Conservation (phyloP, 1,140 invertebrate genomes). For the Portunus trituberculatus region DNA sequence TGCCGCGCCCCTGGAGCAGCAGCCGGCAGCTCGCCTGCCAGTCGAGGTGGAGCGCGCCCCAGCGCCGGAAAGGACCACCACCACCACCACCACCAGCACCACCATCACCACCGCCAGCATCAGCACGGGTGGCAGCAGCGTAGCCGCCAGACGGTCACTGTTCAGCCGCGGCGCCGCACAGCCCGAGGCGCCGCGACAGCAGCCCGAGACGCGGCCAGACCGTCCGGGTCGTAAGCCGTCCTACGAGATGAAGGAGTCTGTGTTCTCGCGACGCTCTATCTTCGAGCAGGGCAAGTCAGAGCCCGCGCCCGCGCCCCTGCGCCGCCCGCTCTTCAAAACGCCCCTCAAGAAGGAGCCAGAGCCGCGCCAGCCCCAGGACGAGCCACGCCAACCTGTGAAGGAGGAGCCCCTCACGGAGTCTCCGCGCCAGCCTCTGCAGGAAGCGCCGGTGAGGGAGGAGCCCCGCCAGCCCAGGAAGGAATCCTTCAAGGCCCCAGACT, state of each 20-base stretch:
- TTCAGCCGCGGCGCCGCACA: slow-evolving; percentile 18
- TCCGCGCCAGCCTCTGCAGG: neutral
- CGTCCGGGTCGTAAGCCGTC: slow-evolving; percentile 61
- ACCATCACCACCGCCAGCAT: slow-evolving; percentile 30
- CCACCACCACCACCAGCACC: slow-evolving; percentile 33
- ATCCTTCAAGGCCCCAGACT: too few species aligned
- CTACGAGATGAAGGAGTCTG: slow-evolving; percentile 71
- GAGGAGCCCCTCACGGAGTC: neutral
- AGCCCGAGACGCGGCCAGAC: slow-evolving; percentile 60
- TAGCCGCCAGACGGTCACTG: slow-evolving; percentile 54
- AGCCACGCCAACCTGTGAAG: neutral
- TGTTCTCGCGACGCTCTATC: slow-evolving; percentile 62
- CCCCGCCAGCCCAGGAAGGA: too few species aligned
- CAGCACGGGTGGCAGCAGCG: slow-evolving; percentile 35
- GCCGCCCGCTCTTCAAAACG: slow-evolving; percentile 53
- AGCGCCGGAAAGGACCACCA: neutral
- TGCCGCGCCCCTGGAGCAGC: neutral
- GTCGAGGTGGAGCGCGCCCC: neutral
- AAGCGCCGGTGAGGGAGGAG: too few species aligned
- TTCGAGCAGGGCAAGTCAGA: slow-evolving; percentile 67
- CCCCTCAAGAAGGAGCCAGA: neutral
- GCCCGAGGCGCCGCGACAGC: neutral
- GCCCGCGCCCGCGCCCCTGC: slow-evolving; percentile 46
- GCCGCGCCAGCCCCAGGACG: neutral
- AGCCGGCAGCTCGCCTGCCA: neutral